Base-by-base conservation (phyloP, 2,113 vertebrate species). In the Triplophysa tibetana region DNA sequence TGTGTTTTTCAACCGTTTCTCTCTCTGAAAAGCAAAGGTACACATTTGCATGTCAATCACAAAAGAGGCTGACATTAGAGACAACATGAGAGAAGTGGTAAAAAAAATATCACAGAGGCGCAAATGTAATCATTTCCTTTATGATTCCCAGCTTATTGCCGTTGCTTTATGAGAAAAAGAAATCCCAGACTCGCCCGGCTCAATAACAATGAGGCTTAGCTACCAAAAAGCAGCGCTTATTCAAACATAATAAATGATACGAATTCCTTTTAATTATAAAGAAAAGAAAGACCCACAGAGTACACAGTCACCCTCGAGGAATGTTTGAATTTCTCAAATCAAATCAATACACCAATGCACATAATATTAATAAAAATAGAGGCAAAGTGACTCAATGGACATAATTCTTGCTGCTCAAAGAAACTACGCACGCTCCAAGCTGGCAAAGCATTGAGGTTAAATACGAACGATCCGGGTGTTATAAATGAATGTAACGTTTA, bases 31-130 rank as follows among this genome's bases (percentile, higher is more conserved):
- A 65, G 66, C 79, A 69, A 65, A 80, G 72, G 29, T 60, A 84
- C 24, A 78, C 79, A 82, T 82, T 76, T 84, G 67, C 80, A 84
- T 84, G 72, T 82, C 84, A 84, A 79, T 84, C 79, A 86, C 67
- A 23, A 54, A 43, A 48, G 64, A 52, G 62, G 58, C 66, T 81
- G 74, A 79, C 81, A 80, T 83, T 83, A 77, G 76, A 81, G 79
- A 62, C 62, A 66, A 52, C 81, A 48, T 54, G 23, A 65, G 66
- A 77, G 66, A 69, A 80, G 65, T 64, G 65, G 79, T 65, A 66
- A 66, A 76, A 78, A 24, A 81, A 54, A 65, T 26, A 73, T 77
- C 73, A 72, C 24, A 79, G 58, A 79, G 60, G 83, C 43, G 60
- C 54, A 81, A 78, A 81, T 75, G 60, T 78, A 85, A 85, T 82